Evolutionary conservation across 2,888 invertebrate genomes (phyloP), one percentile per base, ranked within the genome.

Genomic region (Polia nebulosa): DNA sequence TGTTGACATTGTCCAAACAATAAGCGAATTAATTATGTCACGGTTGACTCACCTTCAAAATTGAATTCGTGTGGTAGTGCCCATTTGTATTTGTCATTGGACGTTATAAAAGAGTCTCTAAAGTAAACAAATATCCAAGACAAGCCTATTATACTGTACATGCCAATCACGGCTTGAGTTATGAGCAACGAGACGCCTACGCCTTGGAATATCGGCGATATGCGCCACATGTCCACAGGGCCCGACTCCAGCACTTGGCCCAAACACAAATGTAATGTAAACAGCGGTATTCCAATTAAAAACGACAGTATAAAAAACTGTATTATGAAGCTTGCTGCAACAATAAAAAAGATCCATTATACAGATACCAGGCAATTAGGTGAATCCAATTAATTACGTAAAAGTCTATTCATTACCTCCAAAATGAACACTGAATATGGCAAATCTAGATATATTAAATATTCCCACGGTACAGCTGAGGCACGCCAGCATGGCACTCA

Each of bases 81-180:
- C 98, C 98, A 98, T 87, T 97, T 96, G 91, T 98, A 98, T 83
- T 96, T 96, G 88, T 98, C 98, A 86, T 97, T 96, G 67, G 97
- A 97, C 20, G 98, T 97, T 84, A 98, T 97, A 89, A 99, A 98
- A 1, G 98, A 98, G 90, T 99, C 99, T 76, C 97, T 93, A 84
- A 99, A 97, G 94, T 98, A 99, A 47, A 98, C 97, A 85, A 99
- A 97, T 94, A 99, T 97, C 99, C 99, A 99, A 2, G 98, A 98
- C n/a, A 99, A 96, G 5, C 98, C 98, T 39, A 98, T 97, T 64
- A 98, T 97, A 86, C 98, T 98, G 94, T 99, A 99, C 80, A 98
- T 96, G 60, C 98, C 98, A 81, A 98, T 97, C 57, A 98, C 95
- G 7, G 97, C 97, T 90, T 98, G 98, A 8, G 97, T 97, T 68